Percentiles rank a stretch among this genome's conserved stretches.
These are phyloP conservation scores for Thalassoma bifasciatum DNA, from an alignment of 2,113 vertebrate species.

Conservation along the genomic window DNA sequence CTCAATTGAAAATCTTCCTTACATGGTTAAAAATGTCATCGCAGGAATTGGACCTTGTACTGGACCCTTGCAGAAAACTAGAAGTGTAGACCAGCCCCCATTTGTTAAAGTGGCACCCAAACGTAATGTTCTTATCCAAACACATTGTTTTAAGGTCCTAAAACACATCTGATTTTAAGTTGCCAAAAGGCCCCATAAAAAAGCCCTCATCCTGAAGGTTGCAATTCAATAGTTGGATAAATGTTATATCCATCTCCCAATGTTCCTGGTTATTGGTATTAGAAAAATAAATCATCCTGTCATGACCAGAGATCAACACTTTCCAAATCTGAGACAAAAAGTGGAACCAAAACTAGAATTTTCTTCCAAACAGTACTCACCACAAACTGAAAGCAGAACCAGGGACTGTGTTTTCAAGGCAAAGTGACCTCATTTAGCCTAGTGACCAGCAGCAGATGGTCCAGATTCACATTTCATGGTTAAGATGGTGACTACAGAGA, in stretches of 20 bases:
- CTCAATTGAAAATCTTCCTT: too few species aligned
- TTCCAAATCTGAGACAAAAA: slow-evolving; percentile 1
- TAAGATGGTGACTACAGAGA: slow-evolving; percentile 4
- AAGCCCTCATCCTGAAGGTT: too few species aligned
- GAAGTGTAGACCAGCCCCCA: too few species aligned
- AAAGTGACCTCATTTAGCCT: slow-evolving; percentile 31
- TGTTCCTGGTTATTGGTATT: not conserved
- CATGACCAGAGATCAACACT: not conserved
- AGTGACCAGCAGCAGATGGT: slow-evolving; percentile 43
- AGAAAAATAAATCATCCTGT: not conserved
- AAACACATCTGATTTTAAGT: not conserved
- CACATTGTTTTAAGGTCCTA: not conserved
- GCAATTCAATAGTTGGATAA: not conserved
- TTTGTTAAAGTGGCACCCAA: too few species aligned
- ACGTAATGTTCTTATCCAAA: not conserved
- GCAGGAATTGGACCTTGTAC: too few species aligned
- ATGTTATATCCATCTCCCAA: not conserved
- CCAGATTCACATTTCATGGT: slow-evolving; percentile 33
- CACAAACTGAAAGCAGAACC: slow-evolving; percentile 29
- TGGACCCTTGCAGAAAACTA: too few species aligned
- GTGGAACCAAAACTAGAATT: slow-evolving; percentile 26
- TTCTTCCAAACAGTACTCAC: not conserved
- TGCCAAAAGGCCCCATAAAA: too few species aligned
- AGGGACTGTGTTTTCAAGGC: not conserved
- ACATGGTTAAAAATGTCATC: too few species aligned